These are phyloP conservation scores for Sebastes elongatus DNA, from an alignment of 2,797 vertebrate genomes.

Conservation along the genomic window DNA sequence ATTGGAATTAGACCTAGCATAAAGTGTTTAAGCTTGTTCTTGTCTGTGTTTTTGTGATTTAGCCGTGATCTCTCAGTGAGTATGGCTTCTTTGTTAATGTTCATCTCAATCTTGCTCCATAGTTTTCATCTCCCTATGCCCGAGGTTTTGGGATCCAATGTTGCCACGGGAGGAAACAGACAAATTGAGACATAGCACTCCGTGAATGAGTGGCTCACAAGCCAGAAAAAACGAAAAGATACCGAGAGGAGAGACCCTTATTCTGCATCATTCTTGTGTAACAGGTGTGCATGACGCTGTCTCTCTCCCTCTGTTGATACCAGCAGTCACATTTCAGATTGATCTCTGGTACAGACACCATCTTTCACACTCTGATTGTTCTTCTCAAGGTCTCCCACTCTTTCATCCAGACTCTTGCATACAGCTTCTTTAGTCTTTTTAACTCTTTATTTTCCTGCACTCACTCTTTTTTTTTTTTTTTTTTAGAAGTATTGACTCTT, in stretches of 20 bases:
- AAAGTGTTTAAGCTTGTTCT: background rate
- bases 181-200: constrained; percentile 73
- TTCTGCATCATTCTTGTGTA: constrained; percentile 72
- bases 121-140: constrained; percentile 62
- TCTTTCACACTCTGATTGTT: constrained; percentile 21
- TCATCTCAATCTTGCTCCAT: constrained; percentile 29
- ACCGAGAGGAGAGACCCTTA: constrained; percentile 49
- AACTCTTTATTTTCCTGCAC: background rate
- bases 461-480: background rate
- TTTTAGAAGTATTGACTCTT: background rate
- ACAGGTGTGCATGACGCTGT: constrained; percentile 65
- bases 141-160: constrained; percentile 79
- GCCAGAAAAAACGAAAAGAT: constrained; percentile 29
- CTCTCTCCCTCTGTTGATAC: background rate
- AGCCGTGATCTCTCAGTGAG: background rate
- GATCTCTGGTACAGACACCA: background rate
- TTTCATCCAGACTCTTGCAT: background rate
- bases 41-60: background rate
- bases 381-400: constrained; percentile 19
- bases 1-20: background rate
- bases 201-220: constrained; percentile 73
- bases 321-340: constrained; percentile 5
- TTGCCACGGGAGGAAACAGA: constrained; percentile 77
- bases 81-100: constrained; percentile 1
- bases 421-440: background rate